phyloP scores from a whole-genome alignment of 2,113 vertebrate species.

The Crypturellus undulatus region DNA sequence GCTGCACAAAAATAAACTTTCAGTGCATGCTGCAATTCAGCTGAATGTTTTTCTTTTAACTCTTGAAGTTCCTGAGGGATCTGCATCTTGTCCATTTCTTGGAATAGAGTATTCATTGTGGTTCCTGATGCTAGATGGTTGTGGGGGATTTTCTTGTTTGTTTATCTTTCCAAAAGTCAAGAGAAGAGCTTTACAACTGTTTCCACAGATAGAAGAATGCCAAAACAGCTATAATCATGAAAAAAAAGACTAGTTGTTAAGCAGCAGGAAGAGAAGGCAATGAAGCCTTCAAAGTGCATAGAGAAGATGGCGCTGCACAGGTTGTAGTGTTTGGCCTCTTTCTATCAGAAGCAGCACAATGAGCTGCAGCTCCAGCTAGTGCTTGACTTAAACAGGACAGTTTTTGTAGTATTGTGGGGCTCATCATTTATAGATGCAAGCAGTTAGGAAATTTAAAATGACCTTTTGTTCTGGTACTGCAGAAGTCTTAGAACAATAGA shows the following conservation, averaged over 20 bases:
- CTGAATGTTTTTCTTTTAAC: neutral
- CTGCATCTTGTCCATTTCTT: neutral
- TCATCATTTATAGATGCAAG: neutral
- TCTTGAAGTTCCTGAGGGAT: neutral
- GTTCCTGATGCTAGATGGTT: neutral
- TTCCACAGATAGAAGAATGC: neutral
- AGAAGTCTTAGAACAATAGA: neutral
- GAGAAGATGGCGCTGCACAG: neutral
- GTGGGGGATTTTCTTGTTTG: neutral
- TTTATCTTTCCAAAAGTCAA: neutral
- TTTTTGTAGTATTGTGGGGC: neutral
- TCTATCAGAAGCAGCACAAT: neutral
- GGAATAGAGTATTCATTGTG: neutral
- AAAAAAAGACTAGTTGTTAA: neutral
- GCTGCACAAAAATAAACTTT: neutral
- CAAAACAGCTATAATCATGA: neutral
- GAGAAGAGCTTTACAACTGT: neutral
- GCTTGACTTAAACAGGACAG: neutral
- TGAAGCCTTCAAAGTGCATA: neutral
- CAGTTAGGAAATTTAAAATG: neutral
- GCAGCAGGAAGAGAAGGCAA: neutral
- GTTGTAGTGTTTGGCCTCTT: neutral
- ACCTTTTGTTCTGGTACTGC: neutral
- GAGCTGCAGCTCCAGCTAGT: neutral
- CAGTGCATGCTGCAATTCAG: neutral